These are phyloP conservation scores for Takifugu flavidus DNA, from an alignment of 2,113 vertebrate genomes.

Conservation along the genomic window DNA sequence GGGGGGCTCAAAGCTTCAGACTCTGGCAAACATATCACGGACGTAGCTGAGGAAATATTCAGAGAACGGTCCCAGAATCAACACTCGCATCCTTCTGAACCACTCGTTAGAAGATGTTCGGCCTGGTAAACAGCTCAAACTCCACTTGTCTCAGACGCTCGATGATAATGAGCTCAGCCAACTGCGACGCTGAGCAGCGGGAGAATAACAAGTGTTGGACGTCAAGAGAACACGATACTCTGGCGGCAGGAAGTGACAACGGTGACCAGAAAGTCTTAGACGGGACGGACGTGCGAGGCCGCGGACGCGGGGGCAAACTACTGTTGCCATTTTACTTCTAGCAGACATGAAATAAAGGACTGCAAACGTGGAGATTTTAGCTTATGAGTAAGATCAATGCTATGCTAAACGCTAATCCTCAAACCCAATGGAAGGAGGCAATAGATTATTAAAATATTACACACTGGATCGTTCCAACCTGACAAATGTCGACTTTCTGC, in stretches of 20 bases:
- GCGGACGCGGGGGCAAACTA: no score
- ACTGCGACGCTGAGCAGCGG: slow-evolving; percentile 43
- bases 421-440: no score
- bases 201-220: slow-evolving; percentile 22
- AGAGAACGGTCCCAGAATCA: background rate
- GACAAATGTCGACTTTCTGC: no score
- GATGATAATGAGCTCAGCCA: slow-evolving; percentile 42
- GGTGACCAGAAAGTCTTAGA: slow-evolving; percentile 8
- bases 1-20: slow-evolving; percentile 6
- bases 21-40: slow-evolving; percentile 24
- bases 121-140: slow-evolving; percentile 26
- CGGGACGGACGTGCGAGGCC: no score
- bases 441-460: no score
- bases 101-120: slow-evolving; percentile 8
- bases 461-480: no score
- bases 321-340: no score
- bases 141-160: slow-evolving; percentile 37
- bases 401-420: no score
- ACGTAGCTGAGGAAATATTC: slow-evolving; percentile 9
- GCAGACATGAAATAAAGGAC: no score
- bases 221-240: slow-evolving; percentile 37
- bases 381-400: no score
- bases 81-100: slow-evolving; percentile 3
- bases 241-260: slow-evolving; percentile 20
- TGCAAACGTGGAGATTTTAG: no score